phyloP scores from a whole-genome alignment of 2,888 invertebrate species.

The Aromia moschata region DNA sequence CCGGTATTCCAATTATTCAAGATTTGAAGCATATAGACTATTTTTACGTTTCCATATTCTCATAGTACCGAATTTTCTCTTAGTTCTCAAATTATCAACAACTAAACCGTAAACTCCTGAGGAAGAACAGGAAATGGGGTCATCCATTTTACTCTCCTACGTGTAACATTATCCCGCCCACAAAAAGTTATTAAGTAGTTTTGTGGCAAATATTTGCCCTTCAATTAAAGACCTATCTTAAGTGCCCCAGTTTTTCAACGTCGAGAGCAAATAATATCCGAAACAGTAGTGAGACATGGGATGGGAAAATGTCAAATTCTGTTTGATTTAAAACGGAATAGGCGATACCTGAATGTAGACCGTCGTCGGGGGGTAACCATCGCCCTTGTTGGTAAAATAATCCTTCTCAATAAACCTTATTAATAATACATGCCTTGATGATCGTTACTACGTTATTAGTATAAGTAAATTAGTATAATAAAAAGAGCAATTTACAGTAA shows the following conservation, averaged over 20 bases:
- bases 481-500: too few relatives aligned
- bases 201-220: slow-evolving; percentile 35
- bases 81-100: too few relatives aligned
- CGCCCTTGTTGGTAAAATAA: too few relatives aligned
- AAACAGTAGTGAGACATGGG: slow-evolving; percentile 20
- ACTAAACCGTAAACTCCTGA: background rate
- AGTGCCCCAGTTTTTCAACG: slow-evolving; percentile 38
- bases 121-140: slow-evolving; percentile 26
- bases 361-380: too few relatives aligned
- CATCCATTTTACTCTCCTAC: slow-evolving; percentile 23
- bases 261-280: slow-evolving; percentile 28
- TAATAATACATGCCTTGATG: too few relatives aligned
- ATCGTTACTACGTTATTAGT: too few relatives aligned
- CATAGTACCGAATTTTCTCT: too few relatives aligned
- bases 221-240: slow-evolving; percentile 37
- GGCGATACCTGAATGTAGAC: background rate
- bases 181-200: slow-evolving; percentile 31
- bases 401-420: too few relatives aligned
- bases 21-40: too few relatives aligned
- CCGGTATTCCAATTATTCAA: too few relatives aligned
- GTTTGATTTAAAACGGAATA: slow-evolving; percentile 25
- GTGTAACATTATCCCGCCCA: slow-evolving; percentile 30
- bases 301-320: slow-evolving; percentile 26
- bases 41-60: too few relatives aligned
- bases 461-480: too few relatives aligned